phyloP scores from a whole-genome alignment of 2,888 invertebrate species.

The Hermaeophaga mercurialis region DNA sequence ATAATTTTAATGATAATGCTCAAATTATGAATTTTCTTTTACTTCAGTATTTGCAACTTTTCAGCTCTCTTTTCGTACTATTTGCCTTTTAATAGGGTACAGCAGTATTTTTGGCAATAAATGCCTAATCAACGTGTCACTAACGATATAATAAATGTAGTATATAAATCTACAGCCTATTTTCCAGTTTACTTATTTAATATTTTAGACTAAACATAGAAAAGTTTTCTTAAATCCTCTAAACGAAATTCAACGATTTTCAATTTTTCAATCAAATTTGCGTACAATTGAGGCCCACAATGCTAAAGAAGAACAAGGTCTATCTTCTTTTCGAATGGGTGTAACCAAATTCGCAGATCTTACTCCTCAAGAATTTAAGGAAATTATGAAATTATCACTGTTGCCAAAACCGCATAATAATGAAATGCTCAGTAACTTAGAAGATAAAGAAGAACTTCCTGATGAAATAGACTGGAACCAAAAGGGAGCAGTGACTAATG shows the following conservation, averaged over 20 bases:
- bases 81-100: not conserved
- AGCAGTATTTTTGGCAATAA: not conserved
- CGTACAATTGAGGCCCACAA: constrained; percentile 15
- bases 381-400: not conserved
- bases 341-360: constrained; percentile 38
- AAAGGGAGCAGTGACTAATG: constrained; percentile 36
- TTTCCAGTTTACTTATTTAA: too few relatives aligned
- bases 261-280: constrained; percentile 12
- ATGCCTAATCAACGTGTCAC: not conserved
- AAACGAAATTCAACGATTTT: constrained; percentile 13
- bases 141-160: too few relatives aligned
- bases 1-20: too few relatives aligned
- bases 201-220: constrained; percentile 6
- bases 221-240: constrained; percentile 2
- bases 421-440: not conserved
- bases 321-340: constrained; percentile 1
- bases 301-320: constrained; percentile 8
- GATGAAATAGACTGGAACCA: constrained; percentile 39
- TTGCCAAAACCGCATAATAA: not conserved
- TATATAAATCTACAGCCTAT: too few relatives aligned
- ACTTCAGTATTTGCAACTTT: too few relatives aligned
- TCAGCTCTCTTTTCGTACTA: too few relatives aligned
- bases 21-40: too few relatives aligned
- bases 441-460: constrained; percentile 23
- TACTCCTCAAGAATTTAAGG: constrained; percentile 37